Base-by-base conservation (phyloP, 1,140 invertebrate genomes). In the Brachystomella parvula region DNA sequence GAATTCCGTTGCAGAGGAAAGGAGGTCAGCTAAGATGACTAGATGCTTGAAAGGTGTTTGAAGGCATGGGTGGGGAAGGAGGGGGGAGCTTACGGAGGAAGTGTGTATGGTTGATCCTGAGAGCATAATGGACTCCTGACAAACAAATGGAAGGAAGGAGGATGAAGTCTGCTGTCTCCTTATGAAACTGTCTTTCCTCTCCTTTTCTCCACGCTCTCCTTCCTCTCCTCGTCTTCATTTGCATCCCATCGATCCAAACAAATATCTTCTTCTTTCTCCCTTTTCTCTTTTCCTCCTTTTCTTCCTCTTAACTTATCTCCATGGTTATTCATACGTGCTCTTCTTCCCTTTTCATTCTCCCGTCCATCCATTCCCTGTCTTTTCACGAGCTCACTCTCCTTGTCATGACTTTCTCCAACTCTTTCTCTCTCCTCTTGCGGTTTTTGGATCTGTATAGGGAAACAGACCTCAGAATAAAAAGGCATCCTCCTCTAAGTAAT, bases 151-250 rank as follows among this genome's bases (percentile, higher is more conserved):
- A 31, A 60, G 31, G 58, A 60, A 30, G 28, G 26, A 24, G 32
- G 58, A 21, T 35, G 35, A 26, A 44, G 1, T 39, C 17, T 30
- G 58, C 31, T 60, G 26, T 30, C 58, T 60, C 35, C 31, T 61
- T 2, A 31, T 15, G 58, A 31, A 33, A 21, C 58, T 30, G 31
- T 60, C 28, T 2, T n/a, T n/a, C n/a, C n/a, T n/a, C n/a, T n/a
- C n/a, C n/a, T n/a, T n/a, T n/a, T n/a, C n/a, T n/a, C n/a, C n/a
- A n/a, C n/a, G n/a, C n/a, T n/a, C 6, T 12, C 19, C 19, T 64
- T 32, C 35, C 62, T 56, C 32, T 35, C 59, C 29, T 33, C 35
- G 49, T 66, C 64, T 66, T 66, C 64, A 66, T 66, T 66, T 66
- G 64, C 64, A 66, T 66, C 58, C 57, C 57, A 59, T 59, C 57